These are phyloP conservation scores for Leptura quadrifasciata DNA, from an alignment of 2,888 invertebrate genomes.

Conservation along the genomic window DNA sequence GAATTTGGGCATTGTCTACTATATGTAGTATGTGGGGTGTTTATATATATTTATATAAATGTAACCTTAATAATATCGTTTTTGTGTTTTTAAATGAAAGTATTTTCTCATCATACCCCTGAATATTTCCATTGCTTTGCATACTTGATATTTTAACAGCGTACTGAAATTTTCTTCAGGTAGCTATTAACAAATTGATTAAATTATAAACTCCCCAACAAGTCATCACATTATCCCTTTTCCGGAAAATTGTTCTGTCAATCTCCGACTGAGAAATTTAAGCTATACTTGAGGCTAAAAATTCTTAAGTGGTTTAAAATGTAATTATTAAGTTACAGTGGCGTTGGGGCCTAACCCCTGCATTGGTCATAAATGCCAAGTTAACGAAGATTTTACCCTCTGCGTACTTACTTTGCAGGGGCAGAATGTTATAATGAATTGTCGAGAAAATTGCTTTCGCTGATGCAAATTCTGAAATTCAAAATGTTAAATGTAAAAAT, in stretches of 20 bases:
- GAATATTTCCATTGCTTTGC: not conserved
- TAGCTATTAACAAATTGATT: constrained; percentile 1
- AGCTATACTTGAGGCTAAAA: not conserved
- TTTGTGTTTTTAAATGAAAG: too few relatives aligned
- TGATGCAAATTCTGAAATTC: not conserved
- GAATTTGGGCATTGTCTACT: too few relatives aligned
- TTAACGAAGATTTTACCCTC: not conserved
- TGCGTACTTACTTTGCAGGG: not conserved
- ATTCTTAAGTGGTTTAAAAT: constrained; percentile 17
- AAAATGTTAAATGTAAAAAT: too few relatives aligned
- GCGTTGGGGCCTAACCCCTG: not conserved
- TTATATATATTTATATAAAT: too few relatives aligned
- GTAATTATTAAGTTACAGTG: not conserved
- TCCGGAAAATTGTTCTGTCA: constrained; percentile 1
- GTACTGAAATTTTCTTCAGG: not conserved
- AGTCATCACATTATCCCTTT: constrained; percentile 11
- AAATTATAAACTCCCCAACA: constrained; percentile 4
- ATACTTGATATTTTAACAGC: not conserved
- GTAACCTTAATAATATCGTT: too few relatives aligned
- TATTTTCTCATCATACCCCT: not conserved
- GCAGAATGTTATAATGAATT: not conserved
- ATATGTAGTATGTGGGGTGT: too few relatives aligned
- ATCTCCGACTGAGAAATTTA: not conserved
- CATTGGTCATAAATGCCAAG: constrained; percentile 10
- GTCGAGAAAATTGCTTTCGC: not conserved